A percentile compares a stretch with the other conserved stretches of the same genome.
phyloP scores from a whole-genome alignment of 2,888 invertebrate genomes.

The Trachelus troglodyta region DNA sequence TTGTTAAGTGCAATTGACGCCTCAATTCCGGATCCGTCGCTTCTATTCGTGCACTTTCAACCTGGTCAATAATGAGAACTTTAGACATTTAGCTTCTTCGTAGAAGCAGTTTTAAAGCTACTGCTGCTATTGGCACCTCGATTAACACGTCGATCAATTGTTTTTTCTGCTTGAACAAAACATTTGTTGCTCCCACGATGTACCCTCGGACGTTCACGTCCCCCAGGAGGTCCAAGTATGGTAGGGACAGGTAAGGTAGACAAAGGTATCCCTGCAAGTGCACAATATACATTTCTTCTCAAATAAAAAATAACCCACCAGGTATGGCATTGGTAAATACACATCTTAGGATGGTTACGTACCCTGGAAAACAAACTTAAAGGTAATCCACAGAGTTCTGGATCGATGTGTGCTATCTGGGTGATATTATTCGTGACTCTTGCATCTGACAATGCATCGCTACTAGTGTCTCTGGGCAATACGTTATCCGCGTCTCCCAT shows the following conservation, averaged over 20 bases:
- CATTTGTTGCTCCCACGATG: slow-evolving; percentile 97
- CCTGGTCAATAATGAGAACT: slow-evolving; percentile 56
- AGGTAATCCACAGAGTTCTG: slow-evolving; percentile 87
- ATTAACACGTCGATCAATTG: slow-evolving; percentile 93
- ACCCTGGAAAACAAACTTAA: slow-evolving; percentile 86
- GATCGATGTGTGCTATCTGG: slow-evolving; percentile 74
- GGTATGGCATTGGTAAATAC: slow-evolving; percentile 4
- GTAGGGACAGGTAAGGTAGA: slow-evolving; percentile 94
- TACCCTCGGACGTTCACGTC: slow-evolving; percentile 89
- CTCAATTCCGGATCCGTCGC: slow-evolving; percentile 82
- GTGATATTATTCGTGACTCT: slow-evolving; percentile 72
- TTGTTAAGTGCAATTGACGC: slow-evolving; percentile 87
- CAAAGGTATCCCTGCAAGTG: slow-evolving; percentile 84
- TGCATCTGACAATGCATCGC: slow-evolving; percentile 72
- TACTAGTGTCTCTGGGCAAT: slow-evolving; percentile 79
- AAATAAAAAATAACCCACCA: slow-evolving; percentile 12
- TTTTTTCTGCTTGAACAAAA: slow-evolving; percentile 95
- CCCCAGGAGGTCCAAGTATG: slow-evolving; percentile 91
- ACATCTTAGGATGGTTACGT: slow-evolving; percentile 17
- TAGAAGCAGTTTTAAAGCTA: neutral
- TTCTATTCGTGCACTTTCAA: slow-evolving; percentile 88
- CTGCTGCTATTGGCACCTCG: slow-evolving; percentile 68
- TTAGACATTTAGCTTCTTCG: neutral
- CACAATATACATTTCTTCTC: neutral
- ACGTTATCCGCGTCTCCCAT: slow-evolving; percentile 66